Evolutionary conservation across 2,888 invertebrate species (phyloP), one percentile per base, ranked within the genome.

Genomic region (Ceramica pisi): DNA sequence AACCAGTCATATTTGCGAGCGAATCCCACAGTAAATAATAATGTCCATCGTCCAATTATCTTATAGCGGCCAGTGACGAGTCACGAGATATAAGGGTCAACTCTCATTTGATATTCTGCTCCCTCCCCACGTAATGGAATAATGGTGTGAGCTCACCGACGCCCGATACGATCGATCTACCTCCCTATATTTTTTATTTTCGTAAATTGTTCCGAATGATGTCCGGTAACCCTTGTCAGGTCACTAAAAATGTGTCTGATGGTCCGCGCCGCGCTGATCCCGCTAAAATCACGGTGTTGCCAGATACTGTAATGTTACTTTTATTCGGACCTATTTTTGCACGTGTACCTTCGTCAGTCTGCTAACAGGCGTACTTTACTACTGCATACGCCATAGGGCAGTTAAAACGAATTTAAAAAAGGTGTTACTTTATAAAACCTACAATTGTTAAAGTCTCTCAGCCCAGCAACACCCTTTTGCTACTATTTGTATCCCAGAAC

Each of bases 121-220:
- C 83, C 89, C 91, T 87, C 89, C 89, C 89, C 86, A 81, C 88
- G 88, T 95, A 95, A 95, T 95, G 95, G 95, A 94, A 95, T 94
- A 95, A 92, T 93, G 94, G 84, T 94, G 95, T 94, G 95, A 91
- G 88, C 84, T 86, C 86, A 87, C 88, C 86, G 84, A 87, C 87
- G 89, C 87, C 86, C 87, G 89, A 88, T 88, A 89, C 88, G 90
- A 93, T 94, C 92, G 92, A 94, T 94, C 91, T 92, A 83, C 83
- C 78, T 74, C 74, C 84, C 82, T 85, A 86, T 90, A 92, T 94
- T 93, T 94, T 94, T 95, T 94, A 95, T 94, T 93, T 93, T 91
- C 89, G 93, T 90, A 94, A 95, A 94, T 94, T 92, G 92, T 90
- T 88, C 89, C 89, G 91, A 92, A 92, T 93, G 92, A 92, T 91